A percentile compares a stretch with the other conserved stretches of the same genome.
phyloP scores from a whole-genome alignment of 2,113 vertebrate species.

The Takifugu bimaculatus region DNA sequence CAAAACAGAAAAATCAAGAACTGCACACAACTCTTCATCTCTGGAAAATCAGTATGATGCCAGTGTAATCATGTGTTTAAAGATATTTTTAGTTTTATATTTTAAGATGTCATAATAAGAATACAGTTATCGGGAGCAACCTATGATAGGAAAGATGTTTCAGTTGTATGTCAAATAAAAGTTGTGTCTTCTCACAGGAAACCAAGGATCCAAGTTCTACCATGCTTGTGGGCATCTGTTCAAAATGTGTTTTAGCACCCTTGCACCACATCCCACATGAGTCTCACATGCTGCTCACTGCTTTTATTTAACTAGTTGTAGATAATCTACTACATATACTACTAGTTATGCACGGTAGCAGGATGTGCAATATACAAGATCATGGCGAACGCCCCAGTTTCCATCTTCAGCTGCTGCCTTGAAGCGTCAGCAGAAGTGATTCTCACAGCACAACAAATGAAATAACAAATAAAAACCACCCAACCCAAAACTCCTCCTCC shows the following conservation, averaged over 20 bases:
- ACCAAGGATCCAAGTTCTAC: not conserved
- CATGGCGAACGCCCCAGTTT: constrained; percentile 11
- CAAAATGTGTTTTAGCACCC: constrained; percentile 52
- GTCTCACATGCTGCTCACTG: constrained; percentile 24
- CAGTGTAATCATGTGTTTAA: not conserved
- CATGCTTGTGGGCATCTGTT: not conserved
- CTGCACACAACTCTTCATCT: too few species aligned
- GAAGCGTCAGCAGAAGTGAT: too few species aligned
- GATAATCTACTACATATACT: too few species aligned
- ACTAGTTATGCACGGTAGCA: too few species aligned
- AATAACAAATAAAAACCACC: not conserved
- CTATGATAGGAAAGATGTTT: too few species aligned
- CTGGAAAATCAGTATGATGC: too few species aligned
- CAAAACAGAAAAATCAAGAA: not conserved
- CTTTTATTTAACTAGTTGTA: too few species aligned
- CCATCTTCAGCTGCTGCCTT: constrained; percentile 10
- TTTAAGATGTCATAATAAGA: not conserved
- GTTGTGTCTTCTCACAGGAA: constrained; percentile 55
- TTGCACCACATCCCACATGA: constrained; percentile 51
- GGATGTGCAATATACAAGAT: not conserved
- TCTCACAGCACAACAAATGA: not conserved
- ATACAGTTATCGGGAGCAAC: too few species aligned
- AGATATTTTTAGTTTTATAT: not conserved
- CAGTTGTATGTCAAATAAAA: not conserved
- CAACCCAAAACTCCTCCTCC: not conserved